A percentile compares a stretch with the other conserved stretches of the same genome.
These are phyloP conservation scores for Macrochelys suwanniensis DNA, from an alignment of 2,797 vertebrate species.

Conservation along the genomic window DNA sequence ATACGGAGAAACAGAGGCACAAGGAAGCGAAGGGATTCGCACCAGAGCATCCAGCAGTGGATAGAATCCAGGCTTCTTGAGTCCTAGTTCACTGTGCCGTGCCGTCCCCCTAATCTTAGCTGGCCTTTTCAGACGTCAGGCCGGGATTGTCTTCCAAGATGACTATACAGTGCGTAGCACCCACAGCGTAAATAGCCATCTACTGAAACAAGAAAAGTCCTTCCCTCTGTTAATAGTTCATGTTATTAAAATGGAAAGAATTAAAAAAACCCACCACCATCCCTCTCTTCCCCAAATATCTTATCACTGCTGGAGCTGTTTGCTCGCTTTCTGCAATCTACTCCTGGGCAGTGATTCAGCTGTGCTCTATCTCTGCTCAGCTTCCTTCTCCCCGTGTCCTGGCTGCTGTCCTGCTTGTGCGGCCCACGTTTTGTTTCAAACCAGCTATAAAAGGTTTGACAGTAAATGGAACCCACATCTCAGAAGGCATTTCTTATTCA, in stretches of 20 bases:
- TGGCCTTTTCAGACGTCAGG: neutral
- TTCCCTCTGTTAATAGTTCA: neutral
- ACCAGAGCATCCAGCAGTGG: rapidly evolving
- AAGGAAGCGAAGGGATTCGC: neutral
- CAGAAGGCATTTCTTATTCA: neutral
- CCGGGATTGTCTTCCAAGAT: neutral
- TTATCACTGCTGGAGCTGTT: neutral
- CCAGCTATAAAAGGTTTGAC: neutral
- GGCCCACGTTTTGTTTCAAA: neutral
- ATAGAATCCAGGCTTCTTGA: no score
- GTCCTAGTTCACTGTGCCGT: rapidly evolving
- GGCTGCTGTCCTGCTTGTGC: rapidly evolving
- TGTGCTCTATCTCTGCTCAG: neutral
- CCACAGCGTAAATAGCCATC: neutral
- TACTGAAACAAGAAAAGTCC: neutral
- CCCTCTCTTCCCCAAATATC: rapidly evolving
- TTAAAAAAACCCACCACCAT: neutral
- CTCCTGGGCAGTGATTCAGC: neutral
- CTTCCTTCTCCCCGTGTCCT: rapidly evolving
- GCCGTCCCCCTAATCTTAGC: neutral
- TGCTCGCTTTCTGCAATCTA: neutral
- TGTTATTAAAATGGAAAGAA: neutral
- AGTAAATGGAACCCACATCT: neutral
- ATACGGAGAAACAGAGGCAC: neutral
- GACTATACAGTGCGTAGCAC: neutral